Percentiles rank a stretch among this genome's conserved stretches.
phyloP scores from a whole-genome alignment of 2,113 vertebrate genomes.

The Oncorhynchus keta region DNA sequence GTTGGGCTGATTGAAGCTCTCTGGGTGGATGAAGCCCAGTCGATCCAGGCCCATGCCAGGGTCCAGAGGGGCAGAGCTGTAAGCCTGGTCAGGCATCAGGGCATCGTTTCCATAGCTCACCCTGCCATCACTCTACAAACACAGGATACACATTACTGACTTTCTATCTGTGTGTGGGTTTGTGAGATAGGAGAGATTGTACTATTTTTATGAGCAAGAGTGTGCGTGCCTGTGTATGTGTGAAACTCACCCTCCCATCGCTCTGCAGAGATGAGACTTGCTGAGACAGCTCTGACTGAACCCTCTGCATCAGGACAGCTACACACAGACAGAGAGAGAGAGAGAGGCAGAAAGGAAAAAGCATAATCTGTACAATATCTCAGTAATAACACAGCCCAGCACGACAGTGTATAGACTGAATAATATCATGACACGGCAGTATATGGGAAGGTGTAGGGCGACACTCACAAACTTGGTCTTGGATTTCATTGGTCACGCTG shows the following conservation, averaged over 20 bases:
- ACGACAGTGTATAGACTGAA: neutral
- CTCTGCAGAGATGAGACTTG: constrained; percentile 92
- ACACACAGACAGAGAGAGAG: neutral
- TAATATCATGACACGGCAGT: neutral
- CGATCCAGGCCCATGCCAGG: constrained; percentile 83
- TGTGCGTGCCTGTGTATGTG: constrained; percentile 4
- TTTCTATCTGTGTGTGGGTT: neutral
- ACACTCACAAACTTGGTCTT: constrained; percentile 93
- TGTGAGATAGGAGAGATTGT: neutral
- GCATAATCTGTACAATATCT: neutral
- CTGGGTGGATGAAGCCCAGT: constrained; percentile 90
- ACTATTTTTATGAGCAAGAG: no score
- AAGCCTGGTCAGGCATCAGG: constrained; percentile 90
- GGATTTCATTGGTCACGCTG: constrained; percentile 89
- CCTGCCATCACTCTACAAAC: constrained; percentile 83
- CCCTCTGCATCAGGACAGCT: constrained; percentile 88
- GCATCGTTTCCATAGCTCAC: constrained; percentile 96
- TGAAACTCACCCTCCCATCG: constrained; percentile 81
- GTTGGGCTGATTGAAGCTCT: constrained; percentile 91
- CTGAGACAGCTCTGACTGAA: constrained; percentile 89
- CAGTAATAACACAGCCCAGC: neutral
- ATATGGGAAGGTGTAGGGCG: neutral
- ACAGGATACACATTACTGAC: constrained; percentile 7
- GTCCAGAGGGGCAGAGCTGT: constrained; percentile 87
- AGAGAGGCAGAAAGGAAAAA: neutral